Percentiles rank a stretch among this genome's conserved stretches.
phyloP scores from a whole-genome alignment of 2,888 invertebrate species.

The Seladonia tumulorum region DNA sequence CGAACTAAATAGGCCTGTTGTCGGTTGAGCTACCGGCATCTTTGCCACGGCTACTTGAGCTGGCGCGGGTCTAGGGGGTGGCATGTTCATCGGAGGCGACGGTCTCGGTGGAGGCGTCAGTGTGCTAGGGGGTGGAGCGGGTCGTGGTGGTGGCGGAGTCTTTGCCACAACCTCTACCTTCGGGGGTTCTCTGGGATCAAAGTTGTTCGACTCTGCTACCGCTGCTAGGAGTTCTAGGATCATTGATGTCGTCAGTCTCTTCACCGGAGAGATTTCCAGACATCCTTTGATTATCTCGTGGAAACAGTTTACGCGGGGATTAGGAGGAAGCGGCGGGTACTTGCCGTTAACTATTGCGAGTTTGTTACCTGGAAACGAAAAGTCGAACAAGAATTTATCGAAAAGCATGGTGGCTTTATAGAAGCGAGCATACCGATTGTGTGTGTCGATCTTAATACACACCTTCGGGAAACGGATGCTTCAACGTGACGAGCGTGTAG shows the following conservation, averaged over 20 bases:
- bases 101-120: conserved; percentile 74
- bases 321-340: conserved; percentile 92
- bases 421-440: background rate
- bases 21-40: conserved; percentile 73
- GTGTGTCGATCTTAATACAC: conserved; percentile 74
- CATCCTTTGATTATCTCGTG: conserved; percentile 93
- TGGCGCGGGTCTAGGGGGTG: conserved; percentile 75
- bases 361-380: conserved; percentile 88
- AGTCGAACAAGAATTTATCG: background rate
- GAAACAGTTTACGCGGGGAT: conserved; percentile 93
- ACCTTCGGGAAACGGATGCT: conserved; percentile 98
- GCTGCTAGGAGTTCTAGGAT: conserved; percentile 94
- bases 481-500: conserved; percentile 95
- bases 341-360: conserved; percentile 98
- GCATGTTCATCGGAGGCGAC: conserved; percentile 78
- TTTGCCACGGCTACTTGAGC: conserved; percentile 70
- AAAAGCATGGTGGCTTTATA: background rate
- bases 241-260: conserved; percentile 91
- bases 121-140: conserved; percentile 77
- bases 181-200: conserved; percentile 92
- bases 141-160: conserved; percentile 76
- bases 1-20: conserved; percentile 92
- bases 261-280: conserved; percentile 92
- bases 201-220: conserved; percentile 93
- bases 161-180: conserved; percentile 85